phyloP scores from a whole-genome alignment of 2,797 vertebrate species.

The Neosalanx taihuensis region DNA sequence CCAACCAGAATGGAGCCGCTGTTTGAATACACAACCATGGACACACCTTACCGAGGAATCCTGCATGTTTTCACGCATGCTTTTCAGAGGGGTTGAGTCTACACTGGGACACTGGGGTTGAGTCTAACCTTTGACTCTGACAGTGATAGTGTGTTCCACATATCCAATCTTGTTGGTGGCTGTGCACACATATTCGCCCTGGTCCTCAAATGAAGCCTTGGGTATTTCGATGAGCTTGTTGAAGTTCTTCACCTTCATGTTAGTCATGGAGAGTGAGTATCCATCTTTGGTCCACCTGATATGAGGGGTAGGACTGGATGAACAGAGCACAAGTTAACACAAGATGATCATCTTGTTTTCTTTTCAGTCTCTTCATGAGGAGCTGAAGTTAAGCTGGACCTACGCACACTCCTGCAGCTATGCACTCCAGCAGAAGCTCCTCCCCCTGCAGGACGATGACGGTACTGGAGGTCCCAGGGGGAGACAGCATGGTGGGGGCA shows the following conservation, averaged over 20 bases:
- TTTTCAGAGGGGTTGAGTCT: constrained; percentile 19
- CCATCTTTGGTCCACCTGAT: constrained; percentile 93
- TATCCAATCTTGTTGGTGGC: constrained; percentile 90
- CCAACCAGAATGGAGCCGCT: constrained; percentile 96
- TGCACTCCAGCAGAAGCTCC: constrained; percentile 92
- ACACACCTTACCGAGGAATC: background rate
- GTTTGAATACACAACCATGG: constrained; percentile 2
- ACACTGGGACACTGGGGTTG: background rate
- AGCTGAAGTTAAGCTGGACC: background rate
- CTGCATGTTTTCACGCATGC: background rate
- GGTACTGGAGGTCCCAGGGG: constrained; percentile 83
- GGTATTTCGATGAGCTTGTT: constrained; percentile 91
- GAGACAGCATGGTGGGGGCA: constrained; percentile 90
- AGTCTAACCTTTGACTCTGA: constrained; percentile 89
- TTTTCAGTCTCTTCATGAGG: background rate
- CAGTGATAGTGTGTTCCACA: constrained; percentile 87
- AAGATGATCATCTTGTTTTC: background rate
- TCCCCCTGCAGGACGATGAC: constrained; percentile 87
- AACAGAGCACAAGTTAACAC: background rate
- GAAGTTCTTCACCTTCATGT: constrained; percentile 88
- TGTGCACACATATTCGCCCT: constrained; percentile 88
- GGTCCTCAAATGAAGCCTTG: constrained; percentile 85
- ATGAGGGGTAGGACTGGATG: constrained; percentile 77
- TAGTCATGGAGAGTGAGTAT: constrained; percentile 75
- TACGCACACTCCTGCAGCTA: constrained; percentile 93